phyloP scores from a whole-genome alignment of 1,140 invertebrate genomes.

The Drosophila pectinifera region DNA sequence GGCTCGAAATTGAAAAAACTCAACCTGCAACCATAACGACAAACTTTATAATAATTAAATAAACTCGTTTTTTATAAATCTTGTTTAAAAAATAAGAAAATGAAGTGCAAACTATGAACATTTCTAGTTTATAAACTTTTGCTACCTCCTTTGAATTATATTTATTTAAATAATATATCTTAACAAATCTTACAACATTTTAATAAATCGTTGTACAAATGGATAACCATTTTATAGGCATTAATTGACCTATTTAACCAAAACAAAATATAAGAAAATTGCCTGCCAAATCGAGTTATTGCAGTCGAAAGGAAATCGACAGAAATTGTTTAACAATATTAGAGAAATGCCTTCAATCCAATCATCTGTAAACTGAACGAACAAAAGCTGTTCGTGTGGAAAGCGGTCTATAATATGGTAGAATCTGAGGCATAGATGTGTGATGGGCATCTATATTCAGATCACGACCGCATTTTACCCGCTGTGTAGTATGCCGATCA shows the following conservation, averaged over 20 bases:
- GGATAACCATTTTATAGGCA: neutral
- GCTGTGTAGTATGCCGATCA: constrained; percentile 35
- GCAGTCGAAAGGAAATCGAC: constrained; percentile 23
- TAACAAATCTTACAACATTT: neutral
- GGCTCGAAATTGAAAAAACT: neutral
- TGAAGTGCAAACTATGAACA: too few relatives aligned
- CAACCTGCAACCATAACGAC: neutral
- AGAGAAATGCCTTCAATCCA: constrained; percentile 44
- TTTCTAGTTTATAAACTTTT: neutral
- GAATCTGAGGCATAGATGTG: constrained; percentile 38
- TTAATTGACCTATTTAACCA: neutral
- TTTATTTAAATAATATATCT: neutral
- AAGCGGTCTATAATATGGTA: constrained; percentile 28
- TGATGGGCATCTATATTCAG: constrained; percentile 40
- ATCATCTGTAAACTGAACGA: constrained; percentile 65
- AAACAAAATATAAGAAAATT: neutral
- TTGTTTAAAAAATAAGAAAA: neutral
- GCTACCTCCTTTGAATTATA: neutral
- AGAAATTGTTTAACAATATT: constrained; percentile 36
- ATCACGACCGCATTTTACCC: constrained; percentile 62
- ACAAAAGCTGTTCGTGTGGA: constrained; percentile 49
- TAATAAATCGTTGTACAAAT: neutral
- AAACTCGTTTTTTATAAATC: too few relatives aligned
- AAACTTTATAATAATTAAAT: neutral
- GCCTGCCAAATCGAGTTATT: constrained; percentile 20